Evolutionary conservation across 2,113 vertebrate genomes (phyloP).

Genomic region (Siniperca knerii): DNA sequence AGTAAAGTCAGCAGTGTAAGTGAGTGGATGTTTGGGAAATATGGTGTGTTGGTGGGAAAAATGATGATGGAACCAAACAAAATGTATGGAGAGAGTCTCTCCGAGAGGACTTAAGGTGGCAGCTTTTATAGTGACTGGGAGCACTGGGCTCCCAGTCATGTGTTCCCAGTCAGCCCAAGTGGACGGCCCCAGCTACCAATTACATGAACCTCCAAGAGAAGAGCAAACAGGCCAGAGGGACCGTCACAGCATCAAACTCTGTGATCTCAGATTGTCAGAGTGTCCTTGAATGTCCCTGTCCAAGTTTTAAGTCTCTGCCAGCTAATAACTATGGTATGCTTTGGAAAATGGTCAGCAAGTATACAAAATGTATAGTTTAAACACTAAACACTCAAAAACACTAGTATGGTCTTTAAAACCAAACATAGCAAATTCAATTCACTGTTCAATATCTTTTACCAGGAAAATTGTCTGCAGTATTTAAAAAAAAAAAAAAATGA

Average conservation of each 20-base stretch:
- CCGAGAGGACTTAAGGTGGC: background rate
- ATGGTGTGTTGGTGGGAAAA: too few species aligned
- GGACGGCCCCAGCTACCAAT: background rate
- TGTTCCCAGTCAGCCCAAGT: background rate
- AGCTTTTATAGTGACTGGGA: background rate
- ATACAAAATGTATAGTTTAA: background rate
- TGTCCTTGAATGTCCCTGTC: conserved; percentile 10
- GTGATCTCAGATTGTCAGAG: background rate
- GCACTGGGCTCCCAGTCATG: background rate
- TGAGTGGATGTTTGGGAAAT: too few species aligned
- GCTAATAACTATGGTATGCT: background rate
- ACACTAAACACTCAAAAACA: background rate
- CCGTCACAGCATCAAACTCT: background rate
- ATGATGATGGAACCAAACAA: background rate
- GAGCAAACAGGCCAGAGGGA: background rate
- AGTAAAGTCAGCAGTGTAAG: too few species aligned
- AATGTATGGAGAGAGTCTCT: background rate
- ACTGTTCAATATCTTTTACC: background rate
- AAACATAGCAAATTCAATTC: background rate
- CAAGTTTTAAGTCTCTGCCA: background rate
- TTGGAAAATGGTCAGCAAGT: background rate
- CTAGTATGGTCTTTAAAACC: background rate
- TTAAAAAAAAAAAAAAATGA: background rate
- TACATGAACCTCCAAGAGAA: background rate
- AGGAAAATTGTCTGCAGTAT: background rate